These are phyloP conservation scores for Oligia strigilis DNA, from an alignment of 2,888 invertebrate genomes.

Conservation along the genomic window DNA sequence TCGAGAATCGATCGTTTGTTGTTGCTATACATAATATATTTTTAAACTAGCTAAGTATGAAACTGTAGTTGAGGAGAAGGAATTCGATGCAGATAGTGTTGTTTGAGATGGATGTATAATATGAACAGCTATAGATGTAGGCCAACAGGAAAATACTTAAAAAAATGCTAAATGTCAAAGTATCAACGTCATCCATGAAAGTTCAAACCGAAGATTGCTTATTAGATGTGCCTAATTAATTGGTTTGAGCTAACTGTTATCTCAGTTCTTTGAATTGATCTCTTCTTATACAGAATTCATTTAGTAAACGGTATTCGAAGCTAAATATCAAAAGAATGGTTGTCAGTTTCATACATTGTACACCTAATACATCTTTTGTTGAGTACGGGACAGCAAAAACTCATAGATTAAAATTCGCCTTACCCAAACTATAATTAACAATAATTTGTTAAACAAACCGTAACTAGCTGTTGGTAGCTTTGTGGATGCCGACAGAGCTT, in stretches of 20 bases:
- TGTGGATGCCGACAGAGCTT: slow-evolving; percentile 81
- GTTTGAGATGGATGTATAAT: slow-evolving; percentile 11
- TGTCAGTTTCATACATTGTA: slow-evolving; percentile 56
- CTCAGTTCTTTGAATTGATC: slow-evolving; percentile 38
- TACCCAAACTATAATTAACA: slow-evolving; percentile 82
- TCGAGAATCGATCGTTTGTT: slow-evolving; percentile 73
- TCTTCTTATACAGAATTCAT: slow-evolving; percentile 21
- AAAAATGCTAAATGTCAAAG: slow-evolving; percentile 38
- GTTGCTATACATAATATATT: slow-evolving; percentile 58
- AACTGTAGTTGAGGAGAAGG: slow-evolving; percentile 24
- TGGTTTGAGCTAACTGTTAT: slow-evolving; percentile 34
- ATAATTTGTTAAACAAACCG: slow-evolving; percentile 86
- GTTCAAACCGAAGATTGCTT: slow-evolving; percentile 36
- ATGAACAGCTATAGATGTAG: slow-evolving; percentile 25
- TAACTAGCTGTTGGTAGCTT: slow-evolving; percentile 76
- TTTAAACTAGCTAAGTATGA: slow-evolving; percentile 39
- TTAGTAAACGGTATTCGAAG: slow-evolving; percentile 37
- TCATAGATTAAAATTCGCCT: slow-evolving; percentile 70
- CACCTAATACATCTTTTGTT: slow-evolving; percentile 59
- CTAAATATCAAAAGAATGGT: slow-evolving; percentile 46
- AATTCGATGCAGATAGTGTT: slow-evolving; percentile 2
- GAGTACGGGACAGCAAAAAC: slow-evolving; percentile 56
- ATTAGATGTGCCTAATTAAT: slow-evolving; percentile 50
- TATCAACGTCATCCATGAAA: slow-evolving; percentile 22
- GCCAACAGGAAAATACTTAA: slow-evolving; percentile 50